phyloP scores from a whole-genome alignment of 2,888 invertebrate species.

The Caenorhabditis imperialis region DNA sequence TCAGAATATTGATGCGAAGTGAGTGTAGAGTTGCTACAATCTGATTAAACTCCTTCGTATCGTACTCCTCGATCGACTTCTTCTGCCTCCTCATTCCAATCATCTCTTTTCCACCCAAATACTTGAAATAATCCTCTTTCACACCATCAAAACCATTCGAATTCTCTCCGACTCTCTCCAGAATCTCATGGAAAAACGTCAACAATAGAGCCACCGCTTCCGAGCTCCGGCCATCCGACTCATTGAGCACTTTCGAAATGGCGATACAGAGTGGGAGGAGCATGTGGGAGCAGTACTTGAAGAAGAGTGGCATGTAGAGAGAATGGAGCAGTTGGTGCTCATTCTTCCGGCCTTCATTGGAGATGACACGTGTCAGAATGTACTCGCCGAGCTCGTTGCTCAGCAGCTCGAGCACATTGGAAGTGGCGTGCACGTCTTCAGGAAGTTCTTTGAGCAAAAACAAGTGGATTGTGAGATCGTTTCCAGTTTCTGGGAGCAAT shows the following conservation, averaged over 20 bases:
- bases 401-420: constrained; percentile 18
- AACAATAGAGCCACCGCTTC: constrained; percentile 17
- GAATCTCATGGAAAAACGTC: constrained; percentile 24
- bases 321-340: constrained; percentile 13
- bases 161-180: constrained; percentile 3
- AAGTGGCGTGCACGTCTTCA: not conserved
- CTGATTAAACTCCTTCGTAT: constrained; percentile 49
- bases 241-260: not conserved
- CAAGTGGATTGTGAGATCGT: constrained; percentile 5
- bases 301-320: constrained; percentile 26
- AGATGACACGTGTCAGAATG: constrained; percentile 23
- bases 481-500: constrained; percentile 5
- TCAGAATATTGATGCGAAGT: constrained; percentile 32
- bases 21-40: constrained; percentile 38
- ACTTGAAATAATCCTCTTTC: not conserved
- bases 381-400: constrained; percentile 33
- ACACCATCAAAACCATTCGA: not conserved
- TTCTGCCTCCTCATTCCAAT: constrained; percentile 21
- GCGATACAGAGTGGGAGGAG: constrained; percentile 8
- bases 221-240: constrained; percentile 8
- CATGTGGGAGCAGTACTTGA: constrained; percentile 19
- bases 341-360: constrained; percentile 11
- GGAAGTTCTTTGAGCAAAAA: constrained; percentile 21
- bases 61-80: constrained; percentile 39
- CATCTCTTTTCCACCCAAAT: constrained; percentile 10